Base-by-base conservation (phyloP, 2,113 vertebrate genomes). In the Ptychochromis oligacanthus region DNA sequence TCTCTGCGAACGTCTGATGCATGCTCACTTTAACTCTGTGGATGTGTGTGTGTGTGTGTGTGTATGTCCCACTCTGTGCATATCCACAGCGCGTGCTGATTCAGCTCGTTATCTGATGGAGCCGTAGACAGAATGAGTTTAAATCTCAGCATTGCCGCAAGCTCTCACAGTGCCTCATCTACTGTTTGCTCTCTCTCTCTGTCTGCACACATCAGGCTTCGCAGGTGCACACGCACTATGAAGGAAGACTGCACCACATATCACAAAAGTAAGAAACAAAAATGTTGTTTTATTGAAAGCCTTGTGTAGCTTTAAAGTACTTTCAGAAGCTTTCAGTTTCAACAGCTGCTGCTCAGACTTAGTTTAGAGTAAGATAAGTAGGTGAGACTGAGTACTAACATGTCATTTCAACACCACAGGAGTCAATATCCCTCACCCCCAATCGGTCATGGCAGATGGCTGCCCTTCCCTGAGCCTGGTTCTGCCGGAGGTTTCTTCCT, bases 31-130 rank as follows among this genome's bases (percentile, higher is more conserved):
- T 77, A 80, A 77, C 31, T 60, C 64, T 72, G 75, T 74, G 85
- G 72, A 34, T 78, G 82, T 80, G 84, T 82, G 79, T 80, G 75
- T 84, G 75, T 58, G 76, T 61, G 81, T 79, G 77, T 80, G 77
- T 67, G 85, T 40, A 55, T 5, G 36, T 76, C 64, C 38, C 34
- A 24, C 62, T 85, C 62, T 60, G 82, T 80, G 80, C 74, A 61
- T 81, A 77, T 76, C 70, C 77, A 52, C 31, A 26, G 65, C 52
- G 76, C 36, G 6, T 91, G 93, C 94, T 94, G 93, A 95, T 84
- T 95, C 95, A 95, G 94, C 95, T 95, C 87, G 75, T 95, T 94
- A 95, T 94, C 91, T 90, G 89, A 92, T 92, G 93, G 92, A 93
- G 87, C 91, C 56, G 56, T 75, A 91, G 95, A 95, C 95, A 94